Evolutionary conservation across 2,888 invertebrate species (phyloP).

Genomic region (Ichneumoninae sp.): DNA sequence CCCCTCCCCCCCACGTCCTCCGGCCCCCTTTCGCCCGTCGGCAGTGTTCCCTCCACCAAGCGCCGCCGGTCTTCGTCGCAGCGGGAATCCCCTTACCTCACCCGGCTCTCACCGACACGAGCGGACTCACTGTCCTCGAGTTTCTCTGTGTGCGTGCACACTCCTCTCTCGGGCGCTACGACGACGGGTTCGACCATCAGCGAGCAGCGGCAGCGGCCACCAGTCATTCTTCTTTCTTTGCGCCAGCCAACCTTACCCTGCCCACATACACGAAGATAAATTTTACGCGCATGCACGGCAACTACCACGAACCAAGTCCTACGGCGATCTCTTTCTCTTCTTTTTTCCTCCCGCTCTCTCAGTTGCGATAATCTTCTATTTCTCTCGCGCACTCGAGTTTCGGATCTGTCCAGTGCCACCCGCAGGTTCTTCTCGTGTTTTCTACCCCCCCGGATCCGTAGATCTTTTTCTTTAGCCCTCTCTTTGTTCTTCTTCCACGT

Average conservation of each 20-base stretch:
- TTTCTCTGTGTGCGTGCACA: slow-evolving; percentile 18
- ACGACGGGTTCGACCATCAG: slow-evolving; percentile 70
- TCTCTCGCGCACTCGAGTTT: slow-evolving; percentile 36
- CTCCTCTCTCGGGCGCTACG: slow-evolving; percentile 43
- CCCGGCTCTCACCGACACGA: slow-evolving; percentile 39
- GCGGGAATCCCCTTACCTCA: slow-evolving; percentile 43
- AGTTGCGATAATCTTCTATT: slow-evolving; percentile 21
- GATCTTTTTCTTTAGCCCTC: slow-evolving; percentile 55
- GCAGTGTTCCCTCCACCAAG: slow-evolving; percentile 55
- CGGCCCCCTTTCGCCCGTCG: slow-evolving; percentile 44
- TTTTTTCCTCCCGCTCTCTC: slow-evolving; percentile 42
- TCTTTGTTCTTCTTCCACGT: slow-evolving; percentile 61
- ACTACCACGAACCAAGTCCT: neutral
- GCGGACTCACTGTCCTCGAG: slow-evolving; percentile 5
- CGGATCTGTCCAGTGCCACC: slow-evolving; percentile 57
- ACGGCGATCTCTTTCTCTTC: slow-evolving; percentile 64
- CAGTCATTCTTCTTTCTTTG: slow-evolving; percentile 79
- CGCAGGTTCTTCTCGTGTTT: slow-evolving; percentile 62
- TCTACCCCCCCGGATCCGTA: slow-evolving; percentile 56
- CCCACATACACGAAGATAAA: slow-evolving; percentile 65
- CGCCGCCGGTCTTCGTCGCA: slow-evolving; percentile 64
- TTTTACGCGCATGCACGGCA: slow-evolving; percentile 15
- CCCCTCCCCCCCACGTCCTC: neutral
- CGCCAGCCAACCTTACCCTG: slow-evolving; percentile 75
- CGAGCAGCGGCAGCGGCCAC: slow-evolving; percentile 72